These are phyloP conservation scores for Micropterix aruncella DNA, from an alignment of 2,888 invertebrate genomes.

Conservation along the genomic window DNA sequence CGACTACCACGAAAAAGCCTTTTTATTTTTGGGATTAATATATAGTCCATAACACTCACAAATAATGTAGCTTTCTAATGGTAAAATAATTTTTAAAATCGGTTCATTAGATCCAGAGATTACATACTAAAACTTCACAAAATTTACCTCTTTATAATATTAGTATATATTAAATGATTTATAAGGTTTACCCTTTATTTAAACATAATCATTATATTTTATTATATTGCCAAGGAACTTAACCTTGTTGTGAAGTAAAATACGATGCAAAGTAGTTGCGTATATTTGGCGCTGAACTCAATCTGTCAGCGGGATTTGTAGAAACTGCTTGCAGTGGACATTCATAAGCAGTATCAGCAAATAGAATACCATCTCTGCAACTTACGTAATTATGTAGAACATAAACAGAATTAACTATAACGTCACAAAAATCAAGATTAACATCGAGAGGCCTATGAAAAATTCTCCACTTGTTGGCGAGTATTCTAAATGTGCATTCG, in stretches of 20 bases:
- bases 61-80: too few relatives aligned
- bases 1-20: too few relatives aligned
- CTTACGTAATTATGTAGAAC: neutral
- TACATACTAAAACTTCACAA: too few relatives aligned
- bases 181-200: too few relatives aligned
- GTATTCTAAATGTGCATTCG: neutral
- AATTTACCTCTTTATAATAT: too few relatives aligned
- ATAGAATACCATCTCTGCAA: neutral
- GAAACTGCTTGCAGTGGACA: neutral
- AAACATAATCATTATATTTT: too few relatives aligned
- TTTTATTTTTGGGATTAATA: too few relatives aligned
- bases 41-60: too few relatives aligned
- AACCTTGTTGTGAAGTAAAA: neutral
- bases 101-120: too few relatives aligned
- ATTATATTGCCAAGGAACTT: neutral
- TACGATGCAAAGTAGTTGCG: neutral
- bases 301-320: neutral
- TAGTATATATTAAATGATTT: too few relatives aligned
- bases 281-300: neutral
- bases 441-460: neutral
- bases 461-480: too few relatives aligned
- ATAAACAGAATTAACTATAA: neutral
- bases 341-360: neutral
- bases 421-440: neutral
- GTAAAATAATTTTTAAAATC: too few relatives aligned